Evolutionary conservation across 2,113 vertebrate genomes (phyloP).

Genomic region (Solenodon paradoxus): DNA sequence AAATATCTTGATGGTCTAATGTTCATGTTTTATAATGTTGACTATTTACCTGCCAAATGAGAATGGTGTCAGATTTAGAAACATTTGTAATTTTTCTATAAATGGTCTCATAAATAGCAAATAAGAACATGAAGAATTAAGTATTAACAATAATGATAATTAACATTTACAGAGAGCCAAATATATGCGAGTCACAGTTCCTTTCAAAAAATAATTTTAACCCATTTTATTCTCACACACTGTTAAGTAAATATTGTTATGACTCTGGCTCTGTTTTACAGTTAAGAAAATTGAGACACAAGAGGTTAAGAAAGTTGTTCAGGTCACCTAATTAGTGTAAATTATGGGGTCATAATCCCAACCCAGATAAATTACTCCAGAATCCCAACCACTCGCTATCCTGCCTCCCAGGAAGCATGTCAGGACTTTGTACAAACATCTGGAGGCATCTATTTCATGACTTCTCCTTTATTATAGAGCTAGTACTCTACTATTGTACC

Average conservation of each 20-base stretch:
- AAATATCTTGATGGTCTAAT: neutral
- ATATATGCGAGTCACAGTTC: neutral
- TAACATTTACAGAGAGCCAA: neutral
- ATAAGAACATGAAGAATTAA: neutral
- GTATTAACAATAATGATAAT: neutral
- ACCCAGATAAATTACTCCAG: neutral
- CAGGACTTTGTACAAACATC: neutral
- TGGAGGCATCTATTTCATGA: neutral
- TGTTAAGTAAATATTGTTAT: neutral
- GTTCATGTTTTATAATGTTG: slow-evolving; percentile 41
- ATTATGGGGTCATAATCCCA: neutral
- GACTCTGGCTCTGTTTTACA: neutral
- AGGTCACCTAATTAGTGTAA: neutral
- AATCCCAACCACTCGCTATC: neutral
- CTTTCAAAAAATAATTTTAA: neutral
- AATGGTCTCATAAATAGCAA: slow-evolving; percentile 29
- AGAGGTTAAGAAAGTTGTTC: neutral
- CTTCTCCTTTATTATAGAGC: neutral
- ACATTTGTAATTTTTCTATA: slow-evolving; percentile 37
- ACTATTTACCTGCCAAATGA: slow-evolving; percentile 44
- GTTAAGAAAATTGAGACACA: neutral
- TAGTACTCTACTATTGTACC: too few species aligned
- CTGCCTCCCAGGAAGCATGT: neutral
- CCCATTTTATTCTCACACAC: neutral
- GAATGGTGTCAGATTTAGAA: slow-evolving; percentile 50